Conservation (phyloP, 1,140 invertebrate species). For the Coboldia fuscipes region DNA sequence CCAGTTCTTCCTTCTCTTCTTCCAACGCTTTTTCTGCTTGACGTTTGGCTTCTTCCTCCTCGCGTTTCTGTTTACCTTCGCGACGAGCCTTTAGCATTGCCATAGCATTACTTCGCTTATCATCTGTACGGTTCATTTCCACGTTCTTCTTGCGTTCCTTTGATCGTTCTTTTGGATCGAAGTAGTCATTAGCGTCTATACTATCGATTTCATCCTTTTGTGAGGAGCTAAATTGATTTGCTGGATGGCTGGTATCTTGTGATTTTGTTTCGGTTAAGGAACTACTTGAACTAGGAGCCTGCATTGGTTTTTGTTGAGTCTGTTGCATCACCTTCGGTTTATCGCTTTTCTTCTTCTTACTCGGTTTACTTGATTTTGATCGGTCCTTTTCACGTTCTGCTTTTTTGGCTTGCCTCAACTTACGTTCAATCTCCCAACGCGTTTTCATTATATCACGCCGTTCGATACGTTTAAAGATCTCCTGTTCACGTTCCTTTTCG, state of each 20-base stretch:
- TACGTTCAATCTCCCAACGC: slow-evolving; percentile 90
- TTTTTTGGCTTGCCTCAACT: slow-evolving; percentile 68
- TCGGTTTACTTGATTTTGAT: slow-evolving; percentile 32
- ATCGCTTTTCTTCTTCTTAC: slow-evolving; percentile 26
- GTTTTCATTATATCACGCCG: slow-evolving; percentile 82
- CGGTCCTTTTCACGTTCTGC: slow-evolving; percentile 44
- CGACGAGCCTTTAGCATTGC: slow-evolving; percentile 70
- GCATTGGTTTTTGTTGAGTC: slow-evolving; percentile 12
- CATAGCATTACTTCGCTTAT: slow-evolving; percentile 82
- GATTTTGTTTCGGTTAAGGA: slow-evolving; percentile 1
- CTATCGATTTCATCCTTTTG: slow-evolving; percentile 1
- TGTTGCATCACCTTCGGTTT: slow-evolving; percentile 17
- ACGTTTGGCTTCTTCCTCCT: slow-evolving; percentile 24
- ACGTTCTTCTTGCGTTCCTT: slow-evolving; percentile 85
- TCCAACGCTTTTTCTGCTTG: slow-evolving; percentile 25
- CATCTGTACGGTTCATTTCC: slow-evolving; percentile 60
- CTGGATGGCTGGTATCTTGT: neutral
- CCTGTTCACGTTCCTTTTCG: slow-evolving; percentile 91
- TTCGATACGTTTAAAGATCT: slow-evolving; percentile 91
- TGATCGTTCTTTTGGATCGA: slow-evolving; percentile 20
- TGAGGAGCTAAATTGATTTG: neutral
- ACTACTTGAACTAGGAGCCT: neutral
- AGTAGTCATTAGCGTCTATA: slow-evolving; percentile 10
- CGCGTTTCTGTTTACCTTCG: slow-evolving; percentile 41
- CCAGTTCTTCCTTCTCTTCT: slow-evolving; percentile 47